Evolutionary conservation across 64 coral and sea anemone species (phyloP), one percentile per base, ranked within the genome.

Genomic region (Acropora tenuis): DNA sequence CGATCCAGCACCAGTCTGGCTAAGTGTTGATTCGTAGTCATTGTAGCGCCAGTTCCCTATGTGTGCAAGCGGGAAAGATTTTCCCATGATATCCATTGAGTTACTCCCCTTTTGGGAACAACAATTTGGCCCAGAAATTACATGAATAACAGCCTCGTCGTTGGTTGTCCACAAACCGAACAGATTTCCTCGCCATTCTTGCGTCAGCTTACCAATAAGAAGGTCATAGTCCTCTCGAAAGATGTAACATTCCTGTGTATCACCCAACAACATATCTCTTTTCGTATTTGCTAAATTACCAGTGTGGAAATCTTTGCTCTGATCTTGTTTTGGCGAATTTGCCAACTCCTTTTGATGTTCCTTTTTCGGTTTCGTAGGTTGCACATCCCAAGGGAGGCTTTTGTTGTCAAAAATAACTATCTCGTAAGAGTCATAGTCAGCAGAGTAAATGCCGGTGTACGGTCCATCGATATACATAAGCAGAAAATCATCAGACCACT

Each of bases 111-210:
- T 11, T 10, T 3, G 60, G 10, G 69, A 10, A 73, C 69, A 73
- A 75, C 73, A 2, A 42, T 13, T 75, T 42, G 73, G 73, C 13
- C 67, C 69, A 47, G 48, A 83, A n/a, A 92, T 42, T 48, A 96
- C 43, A 15, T 92, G 90, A 61, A 96, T 65, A 8, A 96, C 90
- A 8, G 94, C 90, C 41, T 96, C 90, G n/a, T 66, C 76, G 4
- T 87, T 88, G 13, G 83, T 84, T 41, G 94, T 96, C 79, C 90
- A 96, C 71, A 96, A 71, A 49, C 94, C 94, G 16, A 92, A 93
- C 15, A 96, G 20, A 55, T 84, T 63, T 18, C 94, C 94, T 18
- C 41, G 2, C 4, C 4, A 55, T 50, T 41, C 6, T 43, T 73
- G 60, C 66, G 58, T 57, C 1, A 2, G 5, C 82, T 12, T 83